These are phyloP conservation scores for Ctenopoma kingsleyae DNA, from an alignment of 2,797 vertebrate genomes.

Conservation along the genomic window DNA sequence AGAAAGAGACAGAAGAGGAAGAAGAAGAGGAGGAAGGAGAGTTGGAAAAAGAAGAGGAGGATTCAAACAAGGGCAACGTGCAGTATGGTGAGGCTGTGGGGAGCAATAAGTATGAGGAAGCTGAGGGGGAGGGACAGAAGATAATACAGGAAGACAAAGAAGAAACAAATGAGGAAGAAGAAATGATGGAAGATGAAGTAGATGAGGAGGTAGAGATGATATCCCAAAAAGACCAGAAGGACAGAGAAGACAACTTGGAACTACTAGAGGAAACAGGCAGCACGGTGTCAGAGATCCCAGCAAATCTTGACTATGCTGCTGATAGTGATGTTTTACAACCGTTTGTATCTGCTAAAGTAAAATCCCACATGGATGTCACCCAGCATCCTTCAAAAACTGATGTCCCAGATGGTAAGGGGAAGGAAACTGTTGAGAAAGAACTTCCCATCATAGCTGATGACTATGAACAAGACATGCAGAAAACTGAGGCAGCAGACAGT, in stretches of 20 bases:
- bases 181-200: conserved; percentile 27
- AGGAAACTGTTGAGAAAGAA: conserved; percentile 38
- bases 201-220: conserved; percentile 27
- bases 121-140: conserved; percentile 9
- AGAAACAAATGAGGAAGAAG: conserved; percentile 15
- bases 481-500: conserved; percentile 43
- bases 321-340: conserved; percentile 65
- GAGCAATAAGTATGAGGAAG: conserved; percentile 15
- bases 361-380: conserved; percentile 18
- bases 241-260: conserved; percentile 14
- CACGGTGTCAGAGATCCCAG: conserved; percentile 75
- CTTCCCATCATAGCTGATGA: conserved; percentile 45
- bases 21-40: conserved; percentile 60
- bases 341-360: conserved; percentile 29
- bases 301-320: conserved; percentile 74
- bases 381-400: conserved; percentile 34
- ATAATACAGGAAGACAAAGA: conserved; percentile 2
- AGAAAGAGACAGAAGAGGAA: conserved; percentile 65
- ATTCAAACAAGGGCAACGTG: conserved; percentile 10
- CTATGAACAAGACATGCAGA: conserved; percentile 61
- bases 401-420: conserved; percentile 21
- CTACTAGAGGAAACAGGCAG: conserved; percentile 71
- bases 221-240: conserved; percentile 14
- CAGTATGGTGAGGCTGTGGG: conserved; percentile 28
- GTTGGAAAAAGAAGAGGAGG: conserved; percentile 33